phyloP scores from a whole-genome alignment of 2,888 invertebrate genomes.

The Darwinula stevensoni region DNA sequence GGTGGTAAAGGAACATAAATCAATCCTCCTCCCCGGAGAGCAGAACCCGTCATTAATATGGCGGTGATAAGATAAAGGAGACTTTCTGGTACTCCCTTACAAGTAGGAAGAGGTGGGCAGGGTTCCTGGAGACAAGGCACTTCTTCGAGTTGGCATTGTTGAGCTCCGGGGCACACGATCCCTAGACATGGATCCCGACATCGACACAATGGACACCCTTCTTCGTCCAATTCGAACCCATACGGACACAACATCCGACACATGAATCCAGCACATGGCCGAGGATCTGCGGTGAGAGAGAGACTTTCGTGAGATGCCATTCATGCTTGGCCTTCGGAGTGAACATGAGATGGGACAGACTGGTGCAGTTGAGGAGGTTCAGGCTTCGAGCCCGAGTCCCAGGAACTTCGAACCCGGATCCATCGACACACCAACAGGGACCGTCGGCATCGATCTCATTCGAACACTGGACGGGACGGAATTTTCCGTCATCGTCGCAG shows the following conservation, averaged over 20 bases:
- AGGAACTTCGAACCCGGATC: constrained; percentile 18
- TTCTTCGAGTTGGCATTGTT: constrained; percentile 46
- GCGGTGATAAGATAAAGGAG: too few species aligned
- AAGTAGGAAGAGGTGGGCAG: constrained; percentile 55
- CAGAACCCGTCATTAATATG: too few species aligned
- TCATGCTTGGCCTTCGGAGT: too few species aligned
- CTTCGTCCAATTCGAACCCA: constrained; percentile 34
- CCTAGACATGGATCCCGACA: constrained; percentile 17
- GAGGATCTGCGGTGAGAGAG: constrained; percentile 19
- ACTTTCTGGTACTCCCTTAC: constrained; percentile 23
- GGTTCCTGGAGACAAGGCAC: constrained; percentile 43
- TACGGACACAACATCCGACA: constrained; percentile 63
- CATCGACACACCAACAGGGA: constrained; percentile 20
- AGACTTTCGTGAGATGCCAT: constrained; percentile 1
- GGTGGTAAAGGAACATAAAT: too few species aligned
- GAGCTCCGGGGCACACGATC: constrained; percentile 38
- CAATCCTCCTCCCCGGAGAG: too few species aligned
- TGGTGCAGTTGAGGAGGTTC: constrained; percentile 32
- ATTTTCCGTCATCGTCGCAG: constrained; percentile 13
- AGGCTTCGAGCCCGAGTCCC: constrained; percentile 14
- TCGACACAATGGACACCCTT: constrained; percentile 44
- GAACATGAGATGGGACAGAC: too few species aligned
- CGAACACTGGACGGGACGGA: constrained; percentile 15
- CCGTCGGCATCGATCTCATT: constrained; percentile 9
- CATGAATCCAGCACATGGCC: constrained; percentile 42